phyloP scores from a whole-genome alignment of 1,140 invertebrate genomes.

The Drosophila sturtevanti region DNA sequence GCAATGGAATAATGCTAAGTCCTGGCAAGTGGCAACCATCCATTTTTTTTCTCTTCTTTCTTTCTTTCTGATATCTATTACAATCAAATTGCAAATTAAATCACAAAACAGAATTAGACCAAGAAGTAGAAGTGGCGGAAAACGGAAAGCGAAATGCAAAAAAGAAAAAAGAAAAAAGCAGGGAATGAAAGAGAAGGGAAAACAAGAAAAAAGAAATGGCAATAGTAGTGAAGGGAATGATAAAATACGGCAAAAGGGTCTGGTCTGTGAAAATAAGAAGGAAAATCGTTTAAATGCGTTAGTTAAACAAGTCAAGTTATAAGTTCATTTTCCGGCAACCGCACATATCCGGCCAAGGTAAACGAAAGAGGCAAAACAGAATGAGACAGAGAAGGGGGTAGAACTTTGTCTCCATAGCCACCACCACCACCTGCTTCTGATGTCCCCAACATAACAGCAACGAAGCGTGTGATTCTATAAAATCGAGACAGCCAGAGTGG shows the following conservation, averaged over 20 bases:
- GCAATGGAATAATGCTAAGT: neutral
- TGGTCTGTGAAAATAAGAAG: slow-evolving; percentile 39
- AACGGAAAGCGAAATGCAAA: slow-evolving; percentile 12
- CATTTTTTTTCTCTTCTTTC: slow-evolving; percentile 38
- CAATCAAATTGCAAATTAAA: slow-evolving; percentile 80
- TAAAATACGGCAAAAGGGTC: slow-evolving; percentile 4
- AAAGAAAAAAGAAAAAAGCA: neutral
- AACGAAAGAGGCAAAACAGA: slow-evolving; percentile 31
- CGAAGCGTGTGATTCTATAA: slow-evolving; percentile 78
- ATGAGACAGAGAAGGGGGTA: neutral
- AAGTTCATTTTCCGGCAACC: slow-evolving; percentile 79
- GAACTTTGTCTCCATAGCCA: neutral
- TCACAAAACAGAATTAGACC: slow-evolving; percentile 53
- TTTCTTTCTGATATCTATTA: slow-evolving; percentile 71
- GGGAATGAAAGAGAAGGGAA: slow-evolving; percentile 32
- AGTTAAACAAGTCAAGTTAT: slow-evolving; percentile 80
- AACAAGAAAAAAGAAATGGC: neutral
- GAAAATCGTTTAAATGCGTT: slow-evolving; percentile 78
- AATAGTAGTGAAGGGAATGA: neutral
- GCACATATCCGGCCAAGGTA: slow-evolving; percentile 71
- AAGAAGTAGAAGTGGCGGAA: slow-evolving; percentile 20
- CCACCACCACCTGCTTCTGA: neutral
- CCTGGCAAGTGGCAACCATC: slow-evolving; percentile 1
- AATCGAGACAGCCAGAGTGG: slow-evolving; percentile 46
- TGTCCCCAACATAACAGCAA: slow-evolving; percentile 47